Base-by-base conservation (phyloP, 1,140 invertebrate species). In the Thaumatotibia leucotreta region DNA sequence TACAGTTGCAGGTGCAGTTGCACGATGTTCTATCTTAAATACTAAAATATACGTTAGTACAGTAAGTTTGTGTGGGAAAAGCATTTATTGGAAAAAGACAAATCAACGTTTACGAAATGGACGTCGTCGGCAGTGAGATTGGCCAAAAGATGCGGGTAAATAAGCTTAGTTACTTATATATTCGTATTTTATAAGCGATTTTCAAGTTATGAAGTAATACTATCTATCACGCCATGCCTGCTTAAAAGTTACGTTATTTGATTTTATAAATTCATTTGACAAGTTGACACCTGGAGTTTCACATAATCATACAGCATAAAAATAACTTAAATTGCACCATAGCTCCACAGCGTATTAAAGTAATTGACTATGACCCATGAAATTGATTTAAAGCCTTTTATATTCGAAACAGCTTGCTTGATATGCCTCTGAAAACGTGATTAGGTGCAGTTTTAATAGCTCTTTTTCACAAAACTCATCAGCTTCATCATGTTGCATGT, bases 81-180 rank as follows among this genome's bases (percentile, higher is more conserved):
- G 10, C 4, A 4, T 58, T 11, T 24, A 29, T 58, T 27, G 22
- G n/a, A 8, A 58, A 29, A 24, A 22, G 24, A 24, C 8, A n/a
- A 1, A 58, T n/a, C 3, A 58, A 58, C 10, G 23, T 14, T n/a
- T 2, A 29, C 33, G 24, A 77, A 76, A 92, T 92, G 91, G 91
- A 92, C 76, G 91, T 88, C 66, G 90, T 90, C 71, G 92, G 92
- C 74, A 93, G 92, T 70, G 93, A 95, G 92, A 94, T 95, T 67
- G 94, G 94, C 4, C 93, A 94, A 76, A 95, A 95, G 88, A 95
- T 95, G 94, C 85, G 94, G 73, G 94, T 95, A 92, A 92, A 90
- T 90, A 79, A 64, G 69, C 66, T 63, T 54, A 69, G 69, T 64
- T 68, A 63, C 62, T 67, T 69, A 65, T 74, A 58, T 63, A 31